Evolutionary conservation across 2,797 vertebrate genomes (phyloP), one percentile per base, ranked within the genome.

Genomic region (Leptatherina wallacei): DNA sequence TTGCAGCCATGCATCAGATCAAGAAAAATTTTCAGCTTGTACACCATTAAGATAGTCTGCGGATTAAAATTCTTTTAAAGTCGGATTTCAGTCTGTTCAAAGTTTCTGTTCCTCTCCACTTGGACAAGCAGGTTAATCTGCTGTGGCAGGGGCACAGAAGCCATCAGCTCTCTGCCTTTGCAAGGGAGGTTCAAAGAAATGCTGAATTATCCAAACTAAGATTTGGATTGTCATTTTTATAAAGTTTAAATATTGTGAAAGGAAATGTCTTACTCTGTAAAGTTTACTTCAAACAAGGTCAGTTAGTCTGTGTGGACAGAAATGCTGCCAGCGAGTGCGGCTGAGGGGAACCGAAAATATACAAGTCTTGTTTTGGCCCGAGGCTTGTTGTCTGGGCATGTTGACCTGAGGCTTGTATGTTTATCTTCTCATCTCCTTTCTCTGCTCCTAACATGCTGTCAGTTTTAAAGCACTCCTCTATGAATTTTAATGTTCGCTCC

Each of bases 401-500:
- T 66, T 35, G 13, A 81, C 86, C 73, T 10, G 29, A 58, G 64
- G 68, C 76, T 24, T 11, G 27, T 14, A 7, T 82, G 65, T 87
- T 88, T 83, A 81, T 78, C 67, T 56, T 62, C 81, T 78, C 69
- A 12, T 86, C 75, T 84, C 73, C 52, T 57, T 69, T 54, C 66
- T 62, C 11, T 6, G 6, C 61, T 60, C 12, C 70, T 40, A 61
- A 80, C 71, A 55, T 69, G 69, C 42, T 66, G 80, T 77, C 9
- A 5, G 4, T 68, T 81, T 80, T 74, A 66, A 83, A 78, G 42
- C 8, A 6, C 58, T 35, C 60, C 82, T 76, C 83, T 74, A 83
- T 92, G 71, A 90, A 91, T 90, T 89, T 89, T 90, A 89, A 91
- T 90, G 85, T 64, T 63, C 77, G 61, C 69, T 84, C 56, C 81